These are phyloP conservation scores for Lordiphosa clarofinis DNA, from an alignment of 1,140 invertebrate species.

Conservation along the genomic window DNA sequence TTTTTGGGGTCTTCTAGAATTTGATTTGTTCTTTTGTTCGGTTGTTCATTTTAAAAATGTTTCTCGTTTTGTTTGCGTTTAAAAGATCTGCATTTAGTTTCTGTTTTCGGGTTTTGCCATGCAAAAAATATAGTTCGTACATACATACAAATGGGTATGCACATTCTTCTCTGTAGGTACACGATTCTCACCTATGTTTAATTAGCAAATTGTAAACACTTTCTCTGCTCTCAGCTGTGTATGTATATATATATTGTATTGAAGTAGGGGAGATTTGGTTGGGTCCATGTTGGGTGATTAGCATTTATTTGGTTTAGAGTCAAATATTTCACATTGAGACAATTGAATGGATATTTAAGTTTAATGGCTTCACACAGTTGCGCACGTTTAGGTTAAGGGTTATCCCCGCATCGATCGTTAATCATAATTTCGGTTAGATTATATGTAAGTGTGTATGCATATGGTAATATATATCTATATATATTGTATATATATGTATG, in stretches of 20 bases:
- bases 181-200: conserved; percentile 72
- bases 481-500: conserved; percentile 34
- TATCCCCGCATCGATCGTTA: conserved; percentile 20
- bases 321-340: conserved; percentile 57
- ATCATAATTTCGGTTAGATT: conserved; percentile 40
- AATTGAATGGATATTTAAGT: conserved; percentile 34
- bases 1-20: neutral
- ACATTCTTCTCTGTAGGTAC: conserved; percentile 53
- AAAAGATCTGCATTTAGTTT: conserved; percentile 56
- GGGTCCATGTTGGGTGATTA: neutral
- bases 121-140: conserved; percentile 67
- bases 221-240: conserved; percentile 31
- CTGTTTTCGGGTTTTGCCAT: conserved; percentile 53
- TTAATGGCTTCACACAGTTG: too few relatives aligned
- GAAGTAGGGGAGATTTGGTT: neutral
- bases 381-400: conserved; percentile 1
- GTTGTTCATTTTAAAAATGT: conserved; percentile 56
- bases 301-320: conserved; percentile 16
- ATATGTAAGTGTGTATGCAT: conserved; percentile 36
- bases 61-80: conserved; percentile 29
- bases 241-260: conserved; percentile 10
- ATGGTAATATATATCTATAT: conserved; percentile 45
- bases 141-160: conserved; percentile 18
- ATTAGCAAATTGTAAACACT: conserved; percentile 50
- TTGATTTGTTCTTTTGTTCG: conserved; percentile 15